Evolutionary conservation across 2,797 vertebrate genomes (phyloP).

Genomic region (Melanotaenia nigrans): DNA sequence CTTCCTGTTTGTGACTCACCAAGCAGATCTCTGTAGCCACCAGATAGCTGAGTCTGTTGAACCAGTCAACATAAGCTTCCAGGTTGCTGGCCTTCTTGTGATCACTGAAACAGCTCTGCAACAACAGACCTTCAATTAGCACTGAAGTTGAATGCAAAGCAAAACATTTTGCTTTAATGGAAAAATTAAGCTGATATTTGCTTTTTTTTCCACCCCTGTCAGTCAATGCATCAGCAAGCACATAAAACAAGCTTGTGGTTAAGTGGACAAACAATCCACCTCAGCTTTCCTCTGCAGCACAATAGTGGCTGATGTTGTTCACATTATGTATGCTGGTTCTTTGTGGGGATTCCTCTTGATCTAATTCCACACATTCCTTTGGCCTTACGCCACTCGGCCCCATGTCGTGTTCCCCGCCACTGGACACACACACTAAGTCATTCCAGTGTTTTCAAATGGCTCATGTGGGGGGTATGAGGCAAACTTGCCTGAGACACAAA

Average conservation of each 20-base stretch:
- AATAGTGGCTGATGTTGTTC: conserved; percentile 6
- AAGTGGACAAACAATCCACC: conserved; percentile 6
- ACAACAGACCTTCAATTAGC: conserved; percentile 38
- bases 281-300: conserved; percentile 38
- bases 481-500: conserved; percentile 58
- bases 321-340: conserved; percentile 43
- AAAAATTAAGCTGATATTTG: conserved; percentile 16
- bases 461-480: conserved; percentile 41
- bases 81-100: conserved; percentile 90
- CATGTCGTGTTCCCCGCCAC: conserved; percentile 29
- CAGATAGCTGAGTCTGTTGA: conserved; percentile 94
- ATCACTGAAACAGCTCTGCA: conserved; percentile 87
- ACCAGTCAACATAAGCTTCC: conserved; percentile 96
- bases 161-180: conserved; percentile 1
- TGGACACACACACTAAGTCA: conserved; percentile 25
- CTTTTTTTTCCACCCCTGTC: not conserved
- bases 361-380: conserved; percentile 77
- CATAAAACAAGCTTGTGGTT: conserved; percentile 6
- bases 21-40: conserved; percentile 97
- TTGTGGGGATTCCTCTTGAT: conserved; percentile 64
- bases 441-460: conserved; percentile 34
- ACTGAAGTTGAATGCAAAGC: conserved; percentile 3
- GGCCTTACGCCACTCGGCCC: conserved; percentile 56
- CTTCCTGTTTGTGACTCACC: conserved; percentile 75
- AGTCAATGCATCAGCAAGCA: conserved; percentile 21